Evolutionary conservation across 2,888 invertebrate species (phyloP), one percentile per base, ranked within the genome.

Genomic region (Trilocha varians): DNA sequence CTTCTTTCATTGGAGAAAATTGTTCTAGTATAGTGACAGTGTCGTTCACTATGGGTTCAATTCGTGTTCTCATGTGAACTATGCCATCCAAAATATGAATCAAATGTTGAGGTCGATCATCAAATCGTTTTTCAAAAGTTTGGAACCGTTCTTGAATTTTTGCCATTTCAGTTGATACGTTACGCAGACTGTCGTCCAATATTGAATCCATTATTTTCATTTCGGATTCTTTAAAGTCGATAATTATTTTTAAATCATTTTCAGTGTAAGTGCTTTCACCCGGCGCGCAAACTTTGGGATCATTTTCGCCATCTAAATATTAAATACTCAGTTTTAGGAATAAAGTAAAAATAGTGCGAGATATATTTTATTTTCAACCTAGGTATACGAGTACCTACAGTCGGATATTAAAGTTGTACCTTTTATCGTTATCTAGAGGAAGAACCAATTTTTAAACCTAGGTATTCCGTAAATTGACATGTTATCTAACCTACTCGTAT

Each of bases 21-120:
- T 57, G 41, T 9, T 54, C 37, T 8, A 68, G 37, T n/a, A 38
- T 16, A 15, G 25, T 17, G n/a, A 18, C 34, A 15, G 25, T 42
- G 6, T 34, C 15, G 34, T 48, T 35, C 2, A 63, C 47, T 1
- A 40, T 14, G 5, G 57, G 59, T 36, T 57, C 50, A 34, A 70
- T 46, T 13, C 40, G 33, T 3, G 45, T 32, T 4, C 57, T 56
- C 1, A 42, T 43, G 4, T 25, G n/a, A 3, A 39, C 42, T n/a
- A 72, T 47, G 34, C 59, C 55, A n/a, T 60, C 39, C 15, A 76
- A 33, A 16, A 69, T 50, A 41, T 74, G 56, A 40, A 54, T 50
- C n/a, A 75, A 50, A 55, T 71, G 68, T 17, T 46, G 34, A 2
- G 71, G 66, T 2, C 57, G 57, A 16, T 59, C 45, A 14, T 48